Evolutionary conservation across 2,888 invertebrate species (phyloP).

Genomic region (Zeuzera pyrina): DNA sequence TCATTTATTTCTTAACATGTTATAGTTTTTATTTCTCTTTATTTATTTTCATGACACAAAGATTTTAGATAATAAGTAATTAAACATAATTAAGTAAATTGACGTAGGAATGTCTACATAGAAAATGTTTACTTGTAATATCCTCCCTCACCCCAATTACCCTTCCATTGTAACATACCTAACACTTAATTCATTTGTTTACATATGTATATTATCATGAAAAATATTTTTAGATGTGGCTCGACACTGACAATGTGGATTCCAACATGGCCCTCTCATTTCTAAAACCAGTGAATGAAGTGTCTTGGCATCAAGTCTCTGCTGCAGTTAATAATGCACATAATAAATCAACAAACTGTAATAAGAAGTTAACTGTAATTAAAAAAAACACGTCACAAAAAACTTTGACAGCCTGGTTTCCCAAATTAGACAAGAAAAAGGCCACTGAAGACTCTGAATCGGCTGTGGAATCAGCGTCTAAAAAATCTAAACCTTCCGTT

Average conservation of each 20-base stretch:
- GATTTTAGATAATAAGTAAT: too few relatives aligned
- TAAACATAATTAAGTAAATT: too few relatives aligned
- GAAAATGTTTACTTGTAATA: too few relatives aligned
- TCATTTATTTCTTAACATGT: too few relatives aligned
- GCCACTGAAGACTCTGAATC: conserved; percentile 19
- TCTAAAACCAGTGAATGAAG: conserved; percentile 63
- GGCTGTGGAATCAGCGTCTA: too few relatives aligned
- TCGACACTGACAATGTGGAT: conserved; percentile 72
- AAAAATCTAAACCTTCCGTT: too few relatives aligned
- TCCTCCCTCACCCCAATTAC: too few relatives aligned
- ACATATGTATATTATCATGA: conserved; percentile 1
- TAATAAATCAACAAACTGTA: conserved; percentile 76
- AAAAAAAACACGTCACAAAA: conserved; percentile 44
- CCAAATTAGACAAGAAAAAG: conserved; percentile 42
- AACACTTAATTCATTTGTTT: background rate
- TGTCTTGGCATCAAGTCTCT: conserved; percentile 81
- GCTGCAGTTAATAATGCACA: conserved; percentile 80
- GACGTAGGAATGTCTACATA: too few relatives aligned
- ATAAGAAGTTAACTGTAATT: conserved; percentile 50
- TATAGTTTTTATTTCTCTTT: too few relatives aligned
- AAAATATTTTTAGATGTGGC: conserved; percentile 73
- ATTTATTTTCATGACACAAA: too few relatives aligned
- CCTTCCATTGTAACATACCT: too few relatives aligned
- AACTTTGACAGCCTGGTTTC: conserved; percentile 58
- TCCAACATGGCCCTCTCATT: conserved; percentile 65